These are phyloP conservation scores for Andrena haemorrhoa DNA, from an alignment of 2,888 invertebrate genomes.

Conservation along the genomic window DNA sequence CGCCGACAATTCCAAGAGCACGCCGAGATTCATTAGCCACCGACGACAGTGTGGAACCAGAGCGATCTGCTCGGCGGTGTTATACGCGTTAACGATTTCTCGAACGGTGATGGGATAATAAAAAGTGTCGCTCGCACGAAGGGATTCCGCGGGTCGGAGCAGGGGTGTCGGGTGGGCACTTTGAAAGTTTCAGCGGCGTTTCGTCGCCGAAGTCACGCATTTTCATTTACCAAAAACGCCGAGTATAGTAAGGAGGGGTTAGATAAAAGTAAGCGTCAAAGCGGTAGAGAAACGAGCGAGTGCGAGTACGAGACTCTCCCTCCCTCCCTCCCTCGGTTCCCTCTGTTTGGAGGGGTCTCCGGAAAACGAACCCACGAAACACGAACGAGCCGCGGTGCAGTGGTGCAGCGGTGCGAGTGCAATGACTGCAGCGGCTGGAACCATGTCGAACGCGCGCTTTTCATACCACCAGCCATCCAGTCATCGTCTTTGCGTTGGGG, in stretches of 20 bases:
- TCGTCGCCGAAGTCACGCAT: constrained; percentile 42
- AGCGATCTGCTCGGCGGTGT: neutral
- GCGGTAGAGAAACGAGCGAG: constrained; percentile 45
- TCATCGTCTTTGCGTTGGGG: constrained; percentile 69
- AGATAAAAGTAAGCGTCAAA: constrained; percentile 63
- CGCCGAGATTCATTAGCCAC: neutral
- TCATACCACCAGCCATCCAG: constrained; percentile 66
- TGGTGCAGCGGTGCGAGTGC: constrained; percentile 53
- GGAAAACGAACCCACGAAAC: constrained; percentile 53
- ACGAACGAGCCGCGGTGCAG: constrained; percentile 42
- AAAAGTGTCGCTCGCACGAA: constrained; percentile 6
- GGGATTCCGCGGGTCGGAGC: neutral
- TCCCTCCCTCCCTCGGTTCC: constrained; percentile 3
- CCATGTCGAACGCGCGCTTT: constrained; percentile 61
- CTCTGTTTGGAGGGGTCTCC: constrained; percentile 32
- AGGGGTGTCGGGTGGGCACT: constrained; percentile 16
- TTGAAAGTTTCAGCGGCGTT: constrained; percentile 41
- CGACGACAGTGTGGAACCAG: neutral
- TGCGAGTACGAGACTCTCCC: constrained; percentile 6
- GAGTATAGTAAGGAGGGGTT: constrained; percentile 57
- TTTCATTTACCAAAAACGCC: constrained; percentile 72
- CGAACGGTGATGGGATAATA: neutral
- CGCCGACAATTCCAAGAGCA: neutral
- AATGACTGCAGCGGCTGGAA: constrained; percentile 50
- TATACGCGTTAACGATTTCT: constrained; percentile 19